A percentile compares a stretch with the other conserved stretches of the same genome.
Conservation (phyloP, 1,140 invertebrate genomes). For the Lasioglossum albipes region DNA sequence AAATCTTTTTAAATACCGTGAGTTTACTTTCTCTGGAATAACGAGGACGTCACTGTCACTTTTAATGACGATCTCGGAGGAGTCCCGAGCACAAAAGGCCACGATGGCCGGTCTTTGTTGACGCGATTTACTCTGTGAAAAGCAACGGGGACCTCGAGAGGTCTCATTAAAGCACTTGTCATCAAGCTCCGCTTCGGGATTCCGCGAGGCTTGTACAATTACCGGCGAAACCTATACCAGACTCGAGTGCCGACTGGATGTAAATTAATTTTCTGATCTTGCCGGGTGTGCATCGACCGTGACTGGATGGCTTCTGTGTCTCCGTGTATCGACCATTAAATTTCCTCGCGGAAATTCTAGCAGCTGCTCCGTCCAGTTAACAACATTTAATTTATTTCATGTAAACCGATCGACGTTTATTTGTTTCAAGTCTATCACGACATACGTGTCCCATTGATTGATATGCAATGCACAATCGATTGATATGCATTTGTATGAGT, state of each 20-base stretch:
- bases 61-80: not conserved
- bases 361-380: too few relatives aligned
- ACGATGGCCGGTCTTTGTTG: not conserved
- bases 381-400: too few relatives aligned
- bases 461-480: too few relatives aligned
- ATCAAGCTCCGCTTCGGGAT: not conserved
- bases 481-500: too few relatives aligned
- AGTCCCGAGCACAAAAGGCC: not conserved
- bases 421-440: too few relatives aligned
- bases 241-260: not conserved
- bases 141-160: not conserved
- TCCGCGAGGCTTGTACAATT: constrained; percentile 11
- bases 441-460: too few relatives aligned
- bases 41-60: not conserved
- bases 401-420: too few relatives aligned
- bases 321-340: not conserved
- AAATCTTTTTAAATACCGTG: too few relatives aligned
- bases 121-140: not conserved
- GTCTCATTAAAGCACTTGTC: constrained; percentile 6
- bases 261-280: constrained; percentile 23
- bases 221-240: not conserved
- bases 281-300: not conserved
- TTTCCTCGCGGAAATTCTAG: too few relatives aligned
- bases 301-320: constrained; percentile 7
- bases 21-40: not conserved